Conservation (phyloP, 2,888 invertebrate genomes). For the Melinopterus prodromus region DNA sequence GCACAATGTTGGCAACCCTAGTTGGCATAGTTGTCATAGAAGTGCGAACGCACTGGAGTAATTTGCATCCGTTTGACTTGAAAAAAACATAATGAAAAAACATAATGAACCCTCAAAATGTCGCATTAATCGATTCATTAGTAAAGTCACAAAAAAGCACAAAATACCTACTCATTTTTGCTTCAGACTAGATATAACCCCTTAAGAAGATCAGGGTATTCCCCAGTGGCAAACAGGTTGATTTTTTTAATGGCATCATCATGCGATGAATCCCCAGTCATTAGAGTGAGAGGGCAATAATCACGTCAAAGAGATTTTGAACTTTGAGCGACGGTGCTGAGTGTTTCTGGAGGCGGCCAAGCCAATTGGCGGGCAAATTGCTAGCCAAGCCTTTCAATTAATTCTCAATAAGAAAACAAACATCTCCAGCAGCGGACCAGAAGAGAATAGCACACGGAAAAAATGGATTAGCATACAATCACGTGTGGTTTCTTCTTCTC, state of each 20-base stretch:
- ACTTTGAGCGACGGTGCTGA: background rate
- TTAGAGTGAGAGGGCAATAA: background rate
- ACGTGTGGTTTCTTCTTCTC: background rate
- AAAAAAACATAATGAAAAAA: too few relatives aligned
- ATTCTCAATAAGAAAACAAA: background rate
- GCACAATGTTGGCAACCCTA: too few relatives aligned
- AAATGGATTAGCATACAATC: slow-evolving; percentile 18
- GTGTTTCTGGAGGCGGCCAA: background rate
- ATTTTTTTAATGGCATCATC: too few relatives aligned
- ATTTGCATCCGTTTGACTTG: too few relatives aligned
- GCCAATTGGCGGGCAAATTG: background rate
- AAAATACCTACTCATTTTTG: too few relatives aligned
- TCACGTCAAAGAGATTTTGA: background rate
- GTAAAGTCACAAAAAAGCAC: too few relatives aligned
- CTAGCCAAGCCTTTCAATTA: background rate
- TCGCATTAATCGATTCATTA: too few relatives aligned
- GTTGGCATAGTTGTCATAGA: too few relatives aligned
- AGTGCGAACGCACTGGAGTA: too few relatives aligned
- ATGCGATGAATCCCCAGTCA: too few relatives aligned
- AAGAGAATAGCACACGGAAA: background rate
- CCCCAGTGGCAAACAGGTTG: background rate
- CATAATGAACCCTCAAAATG: too few relatives aligned
- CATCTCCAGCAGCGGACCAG: background rate
- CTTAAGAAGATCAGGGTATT: background rate
- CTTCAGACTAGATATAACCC: too few relatives aligned